These are phyloP conservation scores for Corvus hawaiiensis DNA, from an alignment of 2,113 vertebrate genomes.

Conservation along the genomic window DNA sequence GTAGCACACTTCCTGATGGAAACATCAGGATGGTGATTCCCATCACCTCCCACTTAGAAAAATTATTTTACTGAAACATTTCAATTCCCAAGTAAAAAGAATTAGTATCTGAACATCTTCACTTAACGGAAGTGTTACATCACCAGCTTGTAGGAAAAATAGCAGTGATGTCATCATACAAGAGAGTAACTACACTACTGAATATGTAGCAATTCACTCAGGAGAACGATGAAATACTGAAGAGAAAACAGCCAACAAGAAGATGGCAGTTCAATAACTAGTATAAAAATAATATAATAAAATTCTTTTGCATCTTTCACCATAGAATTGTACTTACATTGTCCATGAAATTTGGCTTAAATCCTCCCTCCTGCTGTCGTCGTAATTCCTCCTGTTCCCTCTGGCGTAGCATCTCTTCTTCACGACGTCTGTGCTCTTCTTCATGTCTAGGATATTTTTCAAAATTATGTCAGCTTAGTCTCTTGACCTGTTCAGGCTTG, in stretches of 20 bases:
- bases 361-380: slow-evolving; percentile 84
- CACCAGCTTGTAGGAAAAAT: neutral
- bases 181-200: neutral
- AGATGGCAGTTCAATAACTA: neutral
- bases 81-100: neutral
- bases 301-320: neutral
- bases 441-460: slow-evolving; percentile 74
- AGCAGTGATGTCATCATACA: neutral
- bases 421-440: slow-evolving; percentile 89
- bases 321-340: slow-evolving; percentile 81
- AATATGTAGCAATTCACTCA: neutral
- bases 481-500: neutral
- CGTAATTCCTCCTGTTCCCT: slow-evolving; percentile 91
- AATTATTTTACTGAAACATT: neutral
- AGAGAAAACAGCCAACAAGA: neutral
- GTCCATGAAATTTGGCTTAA: slow-evolving; percentile 91
- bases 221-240: neutral
- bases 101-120: neutral
- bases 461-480: neutral
- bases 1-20: neutral
- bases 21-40: neutral
- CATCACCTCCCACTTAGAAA: neutral
- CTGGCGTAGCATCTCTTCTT: slow-evolving; percentile 92
- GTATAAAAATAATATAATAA: neutral
- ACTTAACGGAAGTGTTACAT: neutral